Base-by-base conservation (phyloP, 2,797 vertebrate species). In the Lacerta bilineata region DNA sequence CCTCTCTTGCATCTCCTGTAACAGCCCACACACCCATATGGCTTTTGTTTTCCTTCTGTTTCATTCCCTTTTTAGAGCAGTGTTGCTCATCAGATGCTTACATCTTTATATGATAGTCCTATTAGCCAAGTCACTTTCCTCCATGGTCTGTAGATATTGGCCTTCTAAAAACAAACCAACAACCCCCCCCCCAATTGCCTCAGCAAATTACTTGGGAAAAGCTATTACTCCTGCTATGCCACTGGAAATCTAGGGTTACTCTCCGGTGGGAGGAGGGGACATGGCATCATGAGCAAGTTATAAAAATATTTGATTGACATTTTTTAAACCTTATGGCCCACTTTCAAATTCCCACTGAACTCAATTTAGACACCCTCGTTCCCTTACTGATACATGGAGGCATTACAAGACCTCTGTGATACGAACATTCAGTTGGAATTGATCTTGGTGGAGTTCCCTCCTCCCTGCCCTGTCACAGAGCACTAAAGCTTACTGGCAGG, bases 321-420 rank as follows among this genome's bases (percentile, higher is more conserved):
- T 23, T 50, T 27, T 59, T 29, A 39, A 72, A 71, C 43, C 33
- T 36, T 86, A 18, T 6, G 4, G 29, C 43, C 33, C 55, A 59
- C 61, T 61, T 86, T 41, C 77, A 71, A 9, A 59, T 80, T 80
- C 27, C 77, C 23, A 29, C 27, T 55, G 33, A 80, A 72, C 77
- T 87, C 77, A 80, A 13, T 80, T 71, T 86, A 72, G 77, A 80
- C 66, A 72, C 27, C 64, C 33, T 15, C 25, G 15, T 87, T 80
- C 77, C 17, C 33, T 29, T 17, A 17, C 23, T 68, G 29, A 68
- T 33, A 55, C 41, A 41, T 1, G 17, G 10, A 1, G 15, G 46
- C 66, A n/a, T 74, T 41, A 72, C 3, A 10, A 72, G 68, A 87
- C 78, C 8, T 74, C 20, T 80, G 25, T 72, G 78, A 80, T n/a